These are phyloP conservation scores for Gisinianus flammeolus DNA, from an alignment of 2,888 invertebrate genomes.

Conservation along the genomic window DNA sequence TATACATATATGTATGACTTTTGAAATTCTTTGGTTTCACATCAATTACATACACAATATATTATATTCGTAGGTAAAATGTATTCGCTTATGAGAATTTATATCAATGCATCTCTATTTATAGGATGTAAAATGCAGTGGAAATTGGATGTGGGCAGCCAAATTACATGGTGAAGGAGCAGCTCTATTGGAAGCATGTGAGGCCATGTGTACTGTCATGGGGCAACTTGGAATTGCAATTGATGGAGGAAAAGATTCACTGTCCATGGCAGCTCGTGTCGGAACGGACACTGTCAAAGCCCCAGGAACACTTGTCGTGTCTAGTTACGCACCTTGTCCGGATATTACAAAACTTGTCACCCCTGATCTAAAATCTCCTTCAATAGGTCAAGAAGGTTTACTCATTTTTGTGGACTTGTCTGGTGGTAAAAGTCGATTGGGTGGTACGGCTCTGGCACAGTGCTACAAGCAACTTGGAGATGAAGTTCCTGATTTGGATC, in stretches of 20 bases:
- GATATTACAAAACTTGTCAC: constrained; percentile 83
- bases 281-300: constrained; percentile 69
- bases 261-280: constrained; percentile 95
- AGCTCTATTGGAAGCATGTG: constrained; percentile 82
- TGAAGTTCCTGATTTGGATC: constrained; percentile 78
- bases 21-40: neutral
- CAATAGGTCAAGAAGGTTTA: constrained; percentile 67
- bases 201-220: constrained; percentile 87
- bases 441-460: constrained; percentile 92
- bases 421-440: constrained; percentile 75
- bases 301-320: constrained; percentile 79
- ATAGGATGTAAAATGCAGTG: constrained; percentile 94
- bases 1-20: neutral
- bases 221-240: constrained; percentile 81
- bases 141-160: constrained; percentile 99
- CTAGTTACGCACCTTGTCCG: constrained; percentile 93
- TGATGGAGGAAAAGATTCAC: constrained; percentile 96
- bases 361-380: constrained; percentile 83
- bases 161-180: constrained; percentile 93
- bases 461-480: constrained; percentile 84
- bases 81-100: neutral
- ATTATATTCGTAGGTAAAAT: neutral
- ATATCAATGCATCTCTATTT: neutral
- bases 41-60: neutral
- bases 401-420: constrained; percentile 82